Evolutionary conservation across 2,797 vertebrate species (phyloP), one percentile per base, ranked within the genome.

Genomic region (Microtus agrestis): DNA sequence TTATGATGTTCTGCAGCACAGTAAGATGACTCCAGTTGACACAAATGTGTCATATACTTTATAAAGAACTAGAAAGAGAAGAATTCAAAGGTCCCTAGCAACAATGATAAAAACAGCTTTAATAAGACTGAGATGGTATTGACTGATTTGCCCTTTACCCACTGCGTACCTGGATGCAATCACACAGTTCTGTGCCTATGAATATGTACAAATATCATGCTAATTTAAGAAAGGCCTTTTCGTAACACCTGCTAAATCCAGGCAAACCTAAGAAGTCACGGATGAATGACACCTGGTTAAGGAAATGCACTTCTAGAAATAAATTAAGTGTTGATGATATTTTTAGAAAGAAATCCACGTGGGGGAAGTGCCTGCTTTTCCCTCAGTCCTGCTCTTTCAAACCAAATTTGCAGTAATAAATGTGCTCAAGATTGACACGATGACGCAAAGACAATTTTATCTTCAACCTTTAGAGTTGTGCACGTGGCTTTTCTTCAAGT

Each of bases 381-480:
- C 2, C 51, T 61, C 71, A 31, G 40, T 43, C 0, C 40, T n/a
- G 13, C 31, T 59, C 85, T 74, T 89, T n/a, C 6, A 91, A 37
- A 88, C 15, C 34, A 88, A 80, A 96, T 6, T 80, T 86, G 59
- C 31, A 17, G 59, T 73, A 56, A 63, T 69, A 74, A 94, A 93
- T 85, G 4, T 48, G 69, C 59, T 87, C 79, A 85, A 69, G 46
- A 40, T 56, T 6, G 84, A 63, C 21, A 93, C 43, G 51, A 67
- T 0, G 48, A 54, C 43, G 11, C 56, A 8, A 73, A 69, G n/a
- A 84, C 31, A 82, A 31, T 51, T 19, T 89, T 63, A 48, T 19
- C 43, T 65, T 90, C 48, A 78, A n/a, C 31, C 37, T 7, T 87
- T 87, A 73, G 6, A 88, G 76, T 59, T 2, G 65, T 78, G 46